A percentile compares a stretch with the other conserved stretches of the same genome.
phyloP scores from a whole-genome alignment of 2,113 vertebrate species.

The Microtus richardsoni region DNA sequence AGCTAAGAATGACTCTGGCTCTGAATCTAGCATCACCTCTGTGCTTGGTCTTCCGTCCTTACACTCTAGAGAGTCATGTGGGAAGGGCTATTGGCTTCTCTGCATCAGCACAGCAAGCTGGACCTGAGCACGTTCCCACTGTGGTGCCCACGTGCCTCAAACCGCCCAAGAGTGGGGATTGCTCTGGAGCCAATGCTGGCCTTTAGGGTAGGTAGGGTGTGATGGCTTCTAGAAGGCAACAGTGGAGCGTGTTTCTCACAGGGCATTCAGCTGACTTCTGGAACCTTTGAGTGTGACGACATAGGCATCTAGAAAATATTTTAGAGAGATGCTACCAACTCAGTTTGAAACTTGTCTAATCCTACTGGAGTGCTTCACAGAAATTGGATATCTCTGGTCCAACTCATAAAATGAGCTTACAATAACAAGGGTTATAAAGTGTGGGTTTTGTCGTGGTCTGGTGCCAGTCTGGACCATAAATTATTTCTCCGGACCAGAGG shows the following conservation, averaged over 20 bases:
- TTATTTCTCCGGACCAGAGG: too few relatives aligned
- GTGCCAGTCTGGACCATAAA: too few relatives aligned
- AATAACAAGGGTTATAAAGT: background rate
- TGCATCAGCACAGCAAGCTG: too few relatives aligned
- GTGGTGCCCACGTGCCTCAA: background rate
- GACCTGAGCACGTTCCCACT: too few relatives aligned
- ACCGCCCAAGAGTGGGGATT: background rate
- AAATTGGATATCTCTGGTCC: background rate
- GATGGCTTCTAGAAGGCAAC: background rate
- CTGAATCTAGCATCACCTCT: background rate
- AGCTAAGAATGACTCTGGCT: background rate
- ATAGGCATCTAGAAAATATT: background rate
- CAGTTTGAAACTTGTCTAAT: background rate
- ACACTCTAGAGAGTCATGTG: rapidly evolving
- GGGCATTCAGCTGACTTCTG: background rate
- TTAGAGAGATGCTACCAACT: background rate
- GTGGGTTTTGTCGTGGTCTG: too few relatives aligned
- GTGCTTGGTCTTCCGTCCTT: background rate
- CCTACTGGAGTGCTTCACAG: background rate
- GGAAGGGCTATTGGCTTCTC: background rate
- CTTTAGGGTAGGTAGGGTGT: too few relatives aligned
- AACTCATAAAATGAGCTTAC: background rate
- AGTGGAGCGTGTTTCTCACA: background rate
- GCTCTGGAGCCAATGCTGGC: background rate
- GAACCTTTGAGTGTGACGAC: too few relatives aligned